Percentiles rank a stretch among this genome's conserved stretches.
phyloP scores from a whole-genome alignment of 1,140 invertebrate species.

The Drosophila nebulosa region DNA sequence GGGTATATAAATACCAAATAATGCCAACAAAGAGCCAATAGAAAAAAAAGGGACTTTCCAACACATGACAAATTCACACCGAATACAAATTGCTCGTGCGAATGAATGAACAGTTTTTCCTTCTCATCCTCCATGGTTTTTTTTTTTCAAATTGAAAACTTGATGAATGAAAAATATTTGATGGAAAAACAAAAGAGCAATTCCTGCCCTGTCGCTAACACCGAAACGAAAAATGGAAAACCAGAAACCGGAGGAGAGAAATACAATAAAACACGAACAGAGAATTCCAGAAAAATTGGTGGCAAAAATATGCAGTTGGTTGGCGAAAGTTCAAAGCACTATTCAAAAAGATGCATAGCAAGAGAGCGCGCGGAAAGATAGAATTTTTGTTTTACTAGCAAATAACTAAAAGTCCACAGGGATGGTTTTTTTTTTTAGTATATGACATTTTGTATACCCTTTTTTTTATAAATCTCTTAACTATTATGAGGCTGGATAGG shows the following conservation, averaged over 20 bases:
- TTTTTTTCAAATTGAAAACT: conserved; percentile 73
- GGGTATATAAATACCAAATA: conserved; percentile 42
- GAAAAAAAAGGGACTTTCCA: conserved; percentile 21
- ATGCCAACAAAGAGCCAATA: conserved; percentile 28
- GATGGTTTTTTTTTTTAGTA: neutral
- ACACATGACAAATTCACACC: conserved; percentile 79
- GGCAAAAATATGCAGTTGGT: conserved; percentile 19
- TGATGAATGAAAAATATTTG: conserved; percentile 80
- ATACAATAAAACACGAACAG: conserved; percentile 18
- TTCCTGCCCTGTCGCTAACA: conserved; percentile 28
- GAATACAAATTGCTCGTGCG: conserved; percentile 77
- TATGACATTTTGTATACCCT: neutral
- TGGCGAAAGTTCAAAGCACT: conserved; percentile 46
- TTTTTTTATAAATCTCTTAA: too few relatives aligned
- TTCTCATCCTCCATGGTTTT: neutral
- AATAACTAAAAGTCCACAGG: conserved; percentile 21
- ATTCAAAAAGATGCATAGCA: too few relatives aligned
- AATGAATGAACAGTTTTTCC: conserved; percentile 74
- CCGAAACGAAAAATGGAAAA: too few relatives aligned
- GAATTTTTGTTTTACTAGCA: conserved; percentile 28
- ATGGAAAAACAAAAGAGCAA: conserved; percentile 77
- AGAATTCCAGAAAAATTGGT: neutral
- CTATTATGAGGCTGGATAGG: too few relatives aligned
- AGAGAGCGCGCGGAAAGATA: conserved; percentile 3
- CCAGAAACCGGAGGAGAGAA: too few relatives aligned